Conservation (phyloP, 1,140 invertebrate genomes). For the Rhizoglyphus robini region DNA sequence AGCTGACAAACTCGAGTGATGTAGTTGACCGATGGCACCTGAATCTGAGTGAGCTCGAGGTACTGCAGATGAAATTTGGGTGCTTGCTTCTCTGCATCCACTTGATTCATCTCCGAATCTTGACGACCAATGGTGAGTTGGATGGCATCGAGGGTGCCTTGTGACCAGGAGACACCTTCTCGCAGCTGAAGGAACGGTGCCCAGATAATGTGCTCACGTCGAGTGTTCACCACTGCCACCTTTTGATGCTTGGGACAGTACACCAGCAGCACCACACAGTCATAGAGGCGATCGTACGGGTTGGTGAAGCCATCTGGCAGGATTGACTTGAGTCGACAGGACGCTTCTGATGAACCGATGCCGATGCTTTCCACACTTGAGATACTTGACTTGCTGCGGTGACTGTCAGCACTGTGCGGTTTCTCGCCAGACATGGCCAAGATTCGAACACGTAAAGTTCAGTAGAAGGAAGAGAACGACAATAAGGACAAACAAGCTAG, state of each 20-base stretch:
- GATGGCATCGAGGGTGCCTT: not conserved
- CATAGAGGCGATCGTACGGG: not conserved
- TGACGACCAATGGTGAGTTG: not conserved
- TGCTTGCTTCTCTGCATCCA: not conserved
- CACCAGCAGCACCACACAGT: not conserved
- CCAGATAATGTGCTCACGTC: not conserved
- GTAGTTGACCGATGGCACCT: not conserved
- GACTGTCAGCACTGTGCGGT: too few relatives aligned
- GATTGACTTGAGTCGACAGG: not conserved
- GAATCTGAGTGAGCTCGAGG: not conserved
- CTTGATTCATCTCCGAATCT: not conserved
- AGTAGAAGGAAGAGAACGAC: too few relatives aligned
- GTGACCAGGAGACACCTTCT: not conserved
- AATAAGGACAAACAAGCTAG: too few relatives aligned
- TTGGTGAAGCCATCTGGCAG: not conserved
- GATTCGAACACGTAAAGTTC: too few relatives aligned
- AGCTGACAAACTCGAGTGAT: not conserved
- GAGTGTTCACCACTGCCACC: not conserved
- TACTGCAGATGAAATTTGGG: not conserved
- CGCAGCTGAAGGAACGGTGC: not conserved
- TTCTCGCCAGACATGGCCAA: too few relatives aligned
- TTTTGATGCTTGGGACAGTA: not conserved
- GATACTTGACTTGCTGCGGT: too few relatives aligned
- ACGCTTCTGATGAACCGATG: not conserved
- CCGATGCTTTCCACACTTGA: not conserved